A percentile compares a stretch with the other conserved stretches of the same genome.
Conservation (phyloP, 2,888 invertebrate genomes). For the Merodon equestris region DNA sequence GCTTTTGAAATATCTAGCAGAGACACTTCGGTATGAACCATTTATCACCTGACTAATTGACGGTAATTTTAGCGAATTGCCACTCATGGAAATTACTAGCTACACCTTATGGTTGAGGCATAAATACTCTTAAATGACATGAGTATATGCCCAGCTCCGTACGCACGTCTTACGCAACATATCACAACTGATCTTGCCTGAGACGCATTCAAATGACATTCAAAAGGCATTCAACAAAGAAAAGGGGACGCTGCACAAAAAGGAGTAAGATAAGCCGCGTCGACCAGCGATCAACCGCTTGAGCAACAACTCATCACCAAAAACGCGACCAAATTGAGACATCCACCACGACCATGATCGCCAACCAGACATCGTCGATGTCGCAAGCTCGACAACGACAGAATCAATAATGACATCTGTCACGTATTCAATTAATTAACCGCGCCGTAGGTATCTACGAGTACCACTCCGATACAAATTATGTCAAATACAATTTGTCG, state of each 20-base stretch:
- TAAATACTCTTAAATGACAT: too few relatives aligned
- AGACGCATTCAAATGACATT: constrained; percentile 25
- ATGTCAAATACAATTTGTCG: constrained; percentile 50
- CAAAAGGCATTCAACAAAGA: too few relatives aligned
- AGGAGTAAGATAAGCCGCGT: constrained; percentile 27
- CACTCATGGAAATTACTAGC: constrained; percentile 3
- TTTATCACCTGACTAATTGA: constrained; percentile 56
- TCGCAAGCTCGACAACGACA: constrained; percentile 13
- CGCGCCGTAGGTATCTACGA: neutral
- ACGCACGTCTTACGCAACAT: constrained; percentile 1
- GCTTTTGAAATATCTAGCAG: constrained; percentile 37
- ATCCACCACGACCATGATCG: constrained; percentile 25
- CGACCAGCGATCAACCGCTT: constrained; percentile 4
- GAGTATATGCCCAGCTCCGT: neutral
- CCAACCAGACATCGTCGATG: neutral
- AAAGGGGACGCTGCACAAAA: neutral
- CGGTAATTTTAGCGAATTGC: constrained; percentile 51
- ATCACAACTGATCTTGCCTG: constrained; percentile 5
- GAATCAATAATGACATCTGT: constrained; percentile 35
- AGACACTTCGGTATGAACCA: constrained; percentile 31
- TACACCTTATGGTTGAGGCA: constrained; percentile 25
- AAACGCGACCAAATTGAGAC: constrained; percentile 29
- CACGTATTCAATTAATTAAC: constrained; percentile 47
- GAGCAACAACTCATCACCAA: constrained; percentile 19
- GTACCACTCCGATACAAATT: constrained; percentile 27